Evolutionary conservation across 2,797 vertebrate species (phyloP).

Genomic region (Distichodus sexfasciatus): DNA sequence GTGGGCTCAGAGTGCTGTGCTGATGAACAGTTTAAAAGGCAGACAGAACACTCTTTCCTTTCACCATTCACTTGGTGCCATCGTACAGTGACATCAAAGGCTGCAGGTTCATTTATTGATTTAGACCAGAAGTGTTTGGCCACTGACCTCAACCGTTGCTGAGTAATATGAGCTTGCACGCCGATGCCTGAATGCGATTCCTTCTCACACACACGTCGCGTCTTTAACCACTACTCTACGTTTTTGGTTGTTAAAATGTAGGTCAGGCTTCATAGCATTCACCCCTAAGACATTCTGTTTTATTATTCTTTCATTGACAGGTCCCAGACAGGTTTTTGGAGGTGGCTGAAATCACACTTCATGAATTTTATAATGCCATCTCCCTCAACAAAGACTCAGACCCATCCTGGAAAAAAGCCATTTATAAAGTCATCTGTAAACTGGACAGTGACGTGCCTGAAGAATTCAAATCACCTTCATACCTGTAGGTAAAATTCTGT

Average conservation of each 20-base stretch:
- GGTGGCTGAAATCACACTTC: slow-evolving; percentile 87
- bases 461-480: slow-evolving; percentile 84
- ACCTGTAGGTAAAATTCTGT: slow-evolving; percentile 71
- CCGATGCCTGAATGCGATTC: neutral
- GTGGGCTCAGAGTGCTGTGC: slow-evolving; percentile 20
- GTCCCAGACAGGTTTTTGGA: slow-evolving; percentile 92
- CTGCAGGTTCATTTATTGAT: slow-evolving; percentile 23
- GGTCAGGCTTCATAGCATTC: neutral
- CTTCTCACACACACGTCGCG: neutral
- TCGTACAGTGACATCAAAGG: slow-evolving; percentile 27
- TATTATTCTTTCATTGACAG: slow-evolving; percentile 63
- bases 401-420: slow-evolving; percentile 98
- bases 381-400: slow-evolving; percentile 85
- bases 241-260: neutral
- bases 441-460: slow-evolving; percentile 92
- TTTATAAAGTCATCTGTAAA: slow-evolving; percentile 98
- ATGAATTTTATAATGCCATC: slow-evolving; percentile 91
- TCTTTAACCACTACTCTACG: slow-evolving; percentile 14
- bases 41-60: slow-evolving; percentile 32
- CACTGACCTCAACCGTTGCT: neutral
- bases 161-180: slow-evolving; percentile 6
- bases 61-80: slow-evolving; percentile 8
- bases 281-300: neutral
- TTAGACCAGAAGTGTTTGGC: slow-evolving; percentile 5
- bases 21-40: slow-evolving; percentile 35